A percentile compares a stretch with the other conserved stretches of the same genome.
phyloP scores from a whole-genome alignment of 2,113 vertebrate species.

The Rattus norvegicus region DNA sequence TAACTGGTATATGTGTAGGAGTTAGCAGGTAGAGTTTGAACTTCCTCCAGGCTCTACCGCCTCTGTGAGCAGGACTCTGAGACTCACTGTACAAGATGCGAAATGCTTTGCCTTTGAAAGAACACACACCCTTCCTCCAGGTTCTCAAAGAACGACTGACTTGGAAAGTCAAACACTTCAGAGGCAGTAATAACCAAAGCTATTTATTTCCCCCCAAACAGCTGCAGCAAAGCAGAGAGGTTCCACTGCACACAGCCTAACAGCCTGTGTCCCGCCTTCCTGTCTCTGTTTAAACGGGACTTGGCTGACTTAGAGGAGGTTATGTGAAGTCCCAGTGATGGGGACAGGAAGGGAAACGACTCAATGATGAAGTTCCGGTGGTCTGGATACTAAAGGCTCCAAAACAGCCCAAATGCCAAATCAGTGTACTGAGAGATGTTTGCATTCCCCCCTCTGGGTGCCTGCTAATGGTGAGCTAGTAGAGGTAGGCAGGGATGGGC shows the following conservation, averaged over 20 bases:
- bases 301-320: not conserved
- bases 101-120: not conserved
- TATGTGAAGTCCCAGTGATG: not conserved
- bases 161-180: not conserved
- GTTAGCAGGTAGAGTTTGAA: not conserved
- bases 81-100: not conserved
- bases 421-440: not conserved
- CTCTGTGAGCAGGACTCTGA: not conserved
- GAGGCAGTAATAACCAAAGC: not conserved
- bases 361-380: fast-evolving
- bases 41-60: not conserved
- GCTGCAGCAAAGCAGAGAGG: not conserved
- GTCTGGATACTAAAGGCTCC: not conserved
- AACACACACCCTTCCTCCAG: not conserved
- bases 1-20: not conserved
- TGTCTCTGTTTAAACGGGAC: not conserved
- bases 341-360: not conserved
- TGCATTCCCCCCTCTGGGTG: not conserved
- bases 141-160: not conserved
- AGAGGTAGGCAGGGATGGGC: not conserved
- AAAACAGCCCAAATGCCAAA: not conserved
- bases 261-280: not conserved
- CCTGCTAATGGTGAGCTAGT: not conserved
- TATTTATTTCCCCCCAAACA: not conserved
- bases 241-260: not conserved